Conservation (phyloP, 64 coral and sea anemone genomes). For the Stylophora pistillata region DNA sequence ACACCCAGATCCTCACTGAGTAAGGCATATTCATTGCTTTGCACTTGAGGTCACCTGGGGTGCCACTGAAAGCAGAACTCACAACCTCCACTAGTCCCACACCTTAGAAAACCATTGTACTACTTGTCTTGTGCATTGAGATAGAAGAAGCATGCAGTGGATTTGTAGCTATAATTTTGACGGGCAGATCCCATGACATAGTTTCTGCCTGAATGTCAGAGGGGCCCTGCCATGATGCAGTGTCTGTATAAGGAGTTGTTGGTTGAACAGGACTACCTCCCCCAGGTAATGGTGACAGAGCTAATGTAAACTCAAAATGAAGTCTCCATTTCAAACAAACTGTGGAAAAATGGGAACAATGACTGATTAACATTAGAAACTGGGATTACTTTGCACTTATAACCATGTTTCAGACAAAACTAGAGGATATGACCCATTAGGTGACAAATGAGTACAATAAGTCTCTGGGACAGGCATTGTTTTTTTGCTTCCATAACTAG, state of each 20-base stretch:
- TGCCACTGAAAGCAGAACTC: neutral
- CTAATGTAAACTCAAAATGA: constrained; percentile 98
- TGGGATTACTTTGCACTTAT: too few relatives aligned
- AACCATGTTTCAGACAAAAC: too few relatives aligned
- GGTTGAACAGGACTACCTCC: constrained; percentile 73
- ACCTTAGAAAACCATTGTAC: constrained; percentile 66
- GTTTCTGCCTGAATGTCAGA: constrained; percentile 76
- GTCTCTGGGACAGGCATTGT: too few relatives aligned
- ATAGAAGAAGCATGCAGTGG: constrained; percentile 91
- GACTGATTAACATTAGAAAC: neutral
- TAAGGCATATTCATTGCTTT: too few relatives aligned
- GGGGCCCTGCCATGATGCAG: constrained; percentile 84
- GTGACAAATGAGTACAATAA: too few relatives aligned
- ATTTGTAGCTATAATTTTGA: constrained; percentile 91
- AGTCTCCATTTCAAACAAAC: constrained; percentile 95
- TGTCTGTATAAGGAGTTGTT: constrained; percentile 74
- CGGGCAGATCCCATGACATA: constrained; percentile 95
- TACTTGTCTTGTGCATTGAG: constrained; percentile 78
- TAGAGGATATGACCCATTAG: too few relatives aligned
- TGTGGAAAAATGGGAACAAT: constrained; percentile 30
- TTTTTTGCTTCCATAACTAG: too few relatives aligned
- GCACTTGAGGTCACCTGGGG: too few relatives aligned
- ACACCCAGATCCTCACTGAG: too few relatives aligned
- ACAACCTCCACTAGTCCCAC: neutral
- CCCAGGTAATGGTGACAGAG: constrained; percentile 59